These are phyloP conservation scores for Sorex araneus DNA, from an alignment of 2,113 vertebrate genomes.

Conservation along the genomic window DNA sequence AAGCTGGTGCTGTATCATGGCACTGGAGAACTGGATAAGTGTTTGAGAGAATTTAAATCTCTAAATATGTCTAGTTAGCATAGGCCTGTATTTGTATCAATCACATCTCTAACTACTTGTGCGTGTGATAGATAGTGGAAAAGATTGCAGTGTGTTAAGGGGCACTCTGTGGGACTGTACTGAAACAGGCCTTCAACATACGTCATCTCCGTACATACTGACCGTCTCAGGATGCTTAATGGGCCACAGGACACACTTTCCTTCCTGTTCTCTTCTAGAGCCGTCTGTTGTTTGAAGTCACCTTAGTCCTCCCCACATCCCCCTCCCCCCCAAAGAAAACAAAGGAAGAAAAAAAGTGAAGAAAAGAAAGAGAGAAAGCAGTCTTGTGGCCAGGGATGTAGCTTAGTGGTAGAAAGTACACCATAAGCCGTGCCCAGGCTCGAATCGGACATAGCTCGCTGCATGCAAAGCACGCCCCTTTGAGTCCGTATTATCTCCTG, in stretches of 20 bases:
- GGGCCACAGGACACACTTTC: not conserved
- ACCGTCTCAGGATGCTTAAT: not conserved
- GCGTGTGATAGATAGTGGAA: no score
- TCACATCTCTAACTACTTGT: not conserved
- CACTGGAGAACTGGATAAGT: slow-evolving; percentile 64
- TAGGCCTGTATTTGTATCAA: slow-evolving; percentile 37
- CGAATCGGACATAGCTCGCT: no score
- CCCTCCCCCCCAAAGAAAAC: no score
- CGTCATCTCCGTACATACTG: not conserved
- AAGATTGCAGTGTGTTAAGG: not conserved
- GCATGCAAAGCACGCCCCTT: no score
- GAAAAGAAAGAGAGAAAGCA: not conserved
- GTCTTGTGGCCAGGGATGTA: no score
- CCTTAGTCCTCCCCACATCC: not conserved
- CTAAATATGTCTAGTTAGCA: slow-evolving; percentile 19
- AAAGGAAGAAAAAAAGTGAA: no score
- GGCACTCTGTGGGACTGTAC: not conserved
- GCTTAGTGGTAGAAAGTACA: no score
- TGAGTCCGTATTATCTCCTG: not conserved
- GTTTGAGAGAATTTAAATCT: slow-evolving; percentile 60
- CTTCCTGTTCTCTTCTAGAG: not conserved
- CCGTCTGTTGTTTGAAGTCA: not conserved
- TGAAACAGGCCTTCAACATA: not conserved
- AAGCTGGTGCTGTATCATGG: not conserved
- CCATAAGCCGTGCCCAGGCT: no score